phyloP scores from a whole-genome alignment of 2,888 invertebrate species.

The Odiellus spinosus region DNA sequence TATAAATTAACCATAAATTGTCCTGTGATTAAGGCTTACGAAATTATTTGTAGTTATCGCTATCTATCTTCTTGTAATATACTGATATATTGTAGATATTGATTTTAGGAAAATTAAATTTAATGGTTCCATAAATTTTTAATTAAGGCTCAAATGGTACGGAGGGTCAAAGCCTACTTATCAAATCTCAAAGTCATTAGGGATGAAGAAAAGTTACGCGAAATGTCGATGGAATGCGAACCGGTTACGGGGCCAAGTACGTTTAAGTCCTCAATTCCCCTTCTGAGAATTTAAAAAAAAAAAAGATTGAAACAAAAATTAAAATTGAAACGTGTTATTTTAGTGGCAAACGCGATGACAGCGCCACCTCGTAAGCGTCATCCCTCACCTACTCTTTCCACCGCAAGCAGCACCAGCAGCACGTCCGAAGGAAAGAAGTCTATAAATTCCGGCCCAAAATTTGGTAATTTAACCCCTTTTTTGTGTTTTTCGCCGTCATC shows the following conservation, averaged over 20 bases:
- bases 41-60: no score
- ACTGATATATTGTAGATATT: no score
- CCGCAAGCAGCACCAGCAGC: conserved; percentile 73
- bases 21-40: no score
- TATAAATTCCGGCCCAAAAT: conserved; percentile 31
- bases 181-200: conserved; percentile 78
- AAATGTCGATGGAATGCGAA: conserved; percentile 79
- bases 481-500: no score
- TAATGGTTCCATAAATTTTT: neutral
- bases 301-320: conserved; percentile 10
- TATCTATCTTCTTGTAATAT: no score
- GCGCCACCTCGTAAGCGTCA: conserved; percentile 53
- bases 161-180: conserved; percentile 88
- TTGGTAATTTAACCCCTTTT: conserved; percentile 41
- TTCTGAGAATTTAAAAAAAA: no score
- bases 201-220: conserved; percentile 77
- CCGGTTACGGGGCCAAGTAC: conserved; percentile 20
- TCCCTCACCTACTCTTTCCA: conserved; percentile 81
- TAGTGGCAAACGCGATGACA: conserved; percentile 6
- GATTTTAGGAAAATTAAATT: no score
- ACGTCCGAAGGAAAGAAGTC: conserved; percentile 26
- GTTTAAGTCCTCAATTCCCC: no score
- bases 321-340: neutral
- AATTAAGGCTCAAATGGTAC: conserved; percentile 75
- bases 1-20: no score